Conservation (phyloP, 35 echinoderm and acorn worm genomes). For the Lytechinus pictus region DNA sequence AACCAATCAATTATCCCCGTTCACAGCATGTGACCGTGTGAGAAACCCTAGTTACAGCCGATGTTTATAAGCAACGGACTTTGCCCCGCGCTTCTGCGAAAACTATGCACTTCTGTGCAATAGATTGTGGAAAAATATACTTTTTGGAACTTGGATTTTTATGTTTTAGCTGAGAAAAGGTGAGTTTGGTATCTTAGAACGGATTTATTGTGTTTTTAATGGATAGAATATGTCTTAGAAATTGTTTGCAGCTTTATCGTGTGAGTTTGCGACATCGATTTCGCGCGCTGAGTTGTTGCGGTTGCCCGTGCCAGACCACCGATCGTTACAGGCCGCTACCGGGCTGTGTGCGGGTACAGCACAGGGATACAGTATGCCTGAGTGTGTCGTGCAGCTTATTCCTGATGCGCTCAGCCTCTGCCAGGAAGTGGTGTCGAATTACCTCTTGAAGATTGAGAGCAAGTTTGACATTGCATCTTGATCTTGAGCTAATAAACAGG, state of each 20-base stretch:
- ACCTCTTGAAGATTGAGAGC: neutral
- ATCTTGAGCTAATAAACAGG: neutral
- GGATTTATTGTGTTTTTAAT: neutral
- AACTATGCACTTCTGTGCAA: neutral
- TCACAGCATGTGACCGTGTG: slow-evolving; percentile 38
- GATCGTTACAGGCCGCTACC: neutral
- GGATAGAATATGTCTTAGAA: neutral
- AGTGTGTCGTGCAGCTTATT: neutral
- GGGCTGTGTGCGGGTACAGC: neutral
- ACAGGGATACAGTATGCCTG: neutral
- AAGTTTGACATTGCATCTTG: neutral
- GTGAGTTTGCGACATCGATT: neutral
- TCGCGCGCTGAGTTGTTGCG: neutral
- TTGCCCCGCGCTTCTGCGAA: neutral
- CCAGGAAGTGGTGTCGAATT: neutral
- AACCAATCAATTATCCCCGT: slow-evolving; percentile 41
- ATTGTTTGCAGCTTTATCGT: neutral
- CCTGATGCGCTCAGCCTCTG: neutral
- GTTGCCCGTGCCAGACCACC: neutral
- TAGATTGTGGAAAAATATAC: neutral
- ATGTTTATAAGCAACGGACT: slow-evolving; percentile 38
- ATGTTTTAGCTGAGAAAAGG: neutral
- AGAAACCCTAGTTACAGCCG: slow-evolving; percentile 38
- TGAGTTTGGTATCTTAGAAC: neutral
- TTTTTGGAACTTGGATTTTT: neutral